Evolutionary conservation across 2,113 vertebrate genomes (phyloP).

Genomic region (Muscicapa adusta): DNA sequence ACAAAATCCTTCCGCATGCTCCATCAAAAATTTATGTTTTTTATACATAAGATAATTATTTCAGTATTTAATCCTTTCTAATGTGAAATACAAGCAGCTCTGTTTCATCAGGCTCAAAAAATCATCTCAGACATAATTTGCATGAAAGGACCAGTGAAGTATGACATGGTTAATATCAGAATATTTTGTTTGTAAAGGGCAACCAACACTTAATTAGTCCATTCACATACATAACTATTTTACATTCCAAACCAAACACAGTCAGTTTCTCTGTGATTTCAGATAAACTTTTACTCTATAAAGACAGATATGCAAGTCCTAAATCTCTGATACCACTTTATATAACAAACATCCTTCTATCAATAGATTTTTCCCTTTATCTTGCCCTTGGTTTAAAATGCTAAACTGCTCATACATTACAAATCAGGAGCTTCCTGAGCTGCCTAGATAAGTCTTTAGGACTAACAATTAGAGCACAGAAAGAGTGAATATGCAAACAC

Average conservation of each 20-base stretch:
- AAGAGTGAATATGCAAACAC: not conserved
- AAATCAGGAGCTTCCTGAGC: not conserved
- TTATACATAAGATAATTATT: not conserved
- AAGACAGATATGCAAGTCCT: not conserved
- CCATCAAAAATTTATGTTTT: not conserved
- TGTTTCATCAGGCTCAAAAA: not conserved
- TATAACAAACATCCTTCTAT: not conserved
- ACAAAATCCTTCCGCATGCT: not conserved
- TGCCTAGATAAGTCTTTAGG: not conserved
- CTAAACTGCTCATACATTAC: not conserved
- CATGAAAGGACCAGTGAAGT: not conserved
- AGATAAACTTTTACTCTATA: not conserved
- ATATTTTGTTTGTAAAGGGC: constrained; percentile 15
- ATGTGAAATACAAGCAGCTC: not conserved
- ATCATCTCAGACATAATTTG: not conserved
- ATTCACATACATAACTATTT: not conserved
- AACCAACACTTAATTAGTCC: not conserved
- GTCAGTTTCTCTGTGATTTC: not conserved
- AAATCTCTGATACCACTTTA: not conserved
- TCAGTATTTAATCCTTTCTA: constrained; percentile 5
- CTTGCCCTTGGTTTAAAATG: not conserved
- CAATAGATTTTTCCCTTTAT: not conserved
- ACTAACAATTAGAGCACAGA: not conserved
- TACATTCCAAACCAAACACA: not conserved
- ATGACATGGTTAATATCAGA: constrained; percentile 15